Evolutionary conservation across 23 tunicate genomes (phyloP), one percentile per base, ranked within the genome.

Genomic region (Halocynthia roretzi): DNA sequence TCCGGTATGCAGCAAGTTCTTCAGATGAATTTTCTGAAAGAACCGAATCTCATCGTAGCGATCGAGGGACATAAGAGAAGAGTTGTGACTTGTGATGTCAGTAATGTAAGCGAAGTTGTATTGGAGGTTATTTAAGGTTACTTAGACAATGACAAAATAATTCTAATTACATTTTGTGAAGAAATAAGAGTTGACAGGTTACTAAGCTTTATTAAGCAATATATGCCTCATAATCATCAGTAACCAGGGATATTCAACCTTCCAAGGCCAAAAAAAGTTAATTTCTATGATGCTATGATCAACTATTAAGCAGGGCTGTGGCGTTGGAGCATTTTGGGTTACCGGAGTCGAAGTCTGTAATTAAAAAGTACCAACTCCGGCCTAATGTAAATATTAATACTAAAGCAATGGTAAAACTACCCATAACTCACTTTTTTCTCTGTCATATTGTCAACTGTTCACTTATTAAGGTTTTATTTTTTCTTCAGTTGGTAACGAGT

Each of bases 21-120:
- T 53, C 88, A 84, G 72, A 67, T 89, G 88, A 76, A 62, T 19
- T 31, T 55, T 21, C 85, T 89, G 22, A 52, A 54, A 20, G 60
- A 67, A 52, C 61, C 83, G 6, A 56, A 54, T 64, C 70, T 61
- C 10, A 80, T 89, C 40, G 77, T 89, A 9, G 96, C 96, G 10
- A 89, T 89, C 19, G 96, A 89, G 57, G 85, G 96, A 49, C 7
- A 23, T 6, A 76, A 83, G 31, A 83, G 80, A 18, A 66, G 88
- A 22, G 72, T 89, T 7, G 81, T 89, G 8, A 56, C 81, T 6
- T 84, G 84, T 62, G 82, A 80, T 61, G 68, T 61, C 21, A 61
- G 80, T 23, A 51, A 65, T 18, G 95, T 86, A 57, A 83, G 71
- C 7, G 53, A 2, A 19, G 44, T 31, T 31, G 1, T 31, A 31